Evolutionary conservation across 2,113 vertebrate species (phyloP).

Genomic region (Phainopepla nitens): DNA sequence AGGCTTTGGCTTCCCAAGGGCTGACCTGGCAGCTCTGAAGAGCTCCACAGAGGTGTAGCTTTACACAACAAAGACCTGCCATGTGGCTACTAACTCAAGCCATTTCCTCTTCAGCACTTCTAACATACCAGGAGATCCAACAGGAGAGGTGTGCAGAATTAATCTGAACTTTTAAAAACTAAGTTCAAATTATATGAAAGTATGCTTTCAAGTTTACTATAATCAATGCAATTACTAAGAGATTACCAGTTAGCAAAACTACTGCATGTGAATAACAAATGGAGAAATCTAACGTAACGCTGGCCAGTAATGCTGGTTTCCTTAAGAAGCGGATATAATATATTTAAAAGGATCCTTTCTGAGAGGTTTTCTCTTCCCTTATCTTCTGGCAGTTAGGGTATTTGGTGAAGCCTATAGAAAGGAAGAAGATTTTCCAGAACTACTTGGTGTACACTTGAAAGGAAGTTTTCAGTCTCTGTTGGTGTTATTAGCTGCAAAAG

Average conservation of each 20-base stretch:
- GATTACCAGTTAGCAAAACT: constrained; percentile 69
- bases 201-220: constrained; percentile 32
- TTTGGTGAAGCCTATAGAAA: constrained; percentile 67
- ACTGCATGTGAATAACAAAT: constrained; percentile 61
- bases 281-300: constrained; percentile 63
- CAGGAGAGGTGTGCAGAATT: constrained; percentile 23
- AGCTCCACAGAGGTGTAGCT: neutral
- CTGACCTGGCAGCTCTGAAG: neutral
- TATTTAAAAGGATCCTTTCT: constrained; percentile 46
- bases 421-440: constrained; percentile 48
- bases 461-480: constrained; percentile 84
- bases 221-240: constrained; percentile 69
- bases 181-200: constrained; percentile 52
- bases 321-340: constrained; percentile 59
- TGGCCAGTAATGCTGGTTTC: constrained; percentile 67
- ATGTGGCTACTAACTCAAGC: neutral
- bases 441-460: constrained; percentile 40
- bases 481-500: constrained; percentile 96
- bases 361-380: constrained; percentile 45
- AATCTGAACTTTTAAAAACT: constrained; percentile 39
- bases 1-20: neutral
- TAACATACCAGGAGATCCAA: neutral
- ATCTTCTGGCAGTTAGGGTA: constrained; percentile 64
- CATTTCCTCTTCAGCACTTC: constrained; percentile 30
- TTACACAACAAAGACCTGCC: neutral